Percentiles rank a stretch among this genome's conserved stretches.
Conservation (phyloP, 2,888 invertebrate genomes). For the Cantharis lateralis region DNA sequence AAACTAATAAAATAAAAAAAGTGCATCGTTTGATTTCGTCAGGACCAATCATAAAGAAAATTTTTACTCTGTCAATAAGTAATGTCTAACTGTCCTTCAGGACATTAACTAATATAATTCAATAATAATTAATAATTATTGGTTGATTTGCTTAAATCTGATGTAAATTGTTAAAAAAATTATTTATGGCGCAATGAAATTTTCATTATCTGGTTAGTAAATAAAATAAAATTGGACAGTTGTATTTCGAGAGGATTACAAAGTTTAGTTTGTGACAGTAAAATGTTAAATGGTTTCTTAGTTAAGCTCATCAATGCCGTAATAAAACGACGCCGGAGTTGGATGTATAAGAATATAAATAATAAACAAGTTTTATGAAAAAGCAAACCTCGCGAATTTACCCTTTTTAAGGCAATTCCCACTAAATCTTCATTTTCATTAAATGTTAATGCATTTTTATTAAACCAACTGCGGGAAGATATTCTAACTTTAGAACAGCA, state of each 20-base stretch:
- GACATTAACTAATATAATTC: too few relatives aligned
- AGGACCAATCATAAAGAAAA: too few relatives aligned
- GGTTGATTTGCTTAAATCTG: not conserved
- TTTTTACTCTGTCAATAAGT: too few relatives aligned
- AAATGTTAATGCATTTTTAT: conserved; percentile 32
- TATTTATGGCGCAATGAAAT: not conserved
- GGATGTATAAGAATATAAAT: conserved; percentile 16
- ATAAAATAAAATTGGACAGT: not conserved
- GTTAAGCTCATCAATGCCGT: not conserved
- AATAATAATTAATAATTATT: not conserved
- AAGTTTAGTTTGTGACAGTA: not conserved
- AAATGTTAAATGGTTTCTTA: conserved; percentile 10
- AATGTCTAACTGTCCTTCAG: too few relatives aligned
- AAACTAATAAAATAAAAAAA: too few relatives aligned
- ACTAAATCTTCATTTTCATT: conserved; percentile 28
- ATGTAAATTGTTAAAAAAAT: not conserved
- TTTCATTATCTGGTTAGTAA: not conserved
- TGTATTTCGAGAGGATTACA: not conserved
- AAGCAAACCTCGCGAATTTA: conserved; percentile 7
- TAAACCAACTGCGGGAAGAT: conserved; percentile 21
- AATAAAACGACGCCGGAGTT: conserved; percentile 12
- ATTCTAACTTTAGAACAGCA: conserved; percentile 18
- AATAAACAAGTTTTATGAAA: conserved; percentile 18
- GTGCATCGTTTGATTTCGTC: too few relatives aligned
- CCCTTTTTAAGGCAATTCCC: conserved; percentile 8